phyloP scores from a whole-genome alignment of 2,113 vertebrate species.

The Jacana jacana region DNA sequence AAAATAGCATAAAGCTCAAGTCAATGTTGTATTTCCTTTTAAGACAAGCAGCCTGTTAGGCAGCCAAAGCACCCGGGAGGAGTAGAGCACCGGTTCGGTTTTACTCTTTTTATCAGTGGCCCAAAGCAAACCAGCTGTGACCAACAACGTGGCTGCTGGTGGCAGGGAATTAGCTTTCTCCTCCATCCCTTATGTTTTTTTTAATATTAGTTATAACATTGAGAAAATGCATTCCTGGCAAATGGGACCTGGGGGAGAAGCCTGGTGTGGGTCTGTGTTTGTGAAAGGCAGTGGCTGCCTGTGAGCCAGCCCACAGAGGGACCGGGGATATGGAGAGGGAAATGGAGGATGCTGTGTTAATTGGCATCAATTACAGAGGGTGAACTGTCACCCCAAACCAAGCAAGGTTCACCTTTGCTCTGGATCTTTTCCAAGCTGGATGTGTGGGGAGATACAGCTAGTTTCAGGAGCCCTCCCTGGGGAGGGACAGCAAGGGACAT shows the following conservation, averaged over 20 bases:
- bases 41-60: not conserved
- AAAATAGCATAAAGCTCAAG: not conserved
- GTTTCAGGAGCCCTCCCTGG: not conserved
- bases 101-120: not conserved
- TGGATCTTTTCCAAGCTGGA: not conserved
- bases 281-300: not conserved
- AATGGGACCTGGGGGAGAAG: not conserved
- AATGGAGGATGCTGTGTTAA: not conserved
- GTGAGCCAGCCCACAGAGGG: not conserved
- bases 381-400: not conserved
- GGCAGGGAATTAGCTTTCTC: not conserved
- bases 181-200: not conserved
- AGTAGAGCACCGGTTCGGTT: not conserved
- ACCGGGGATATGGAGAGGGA: not conserved
- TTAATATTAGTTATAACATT: not conserved
- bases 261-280: not conserved
- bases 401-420: not conserved
- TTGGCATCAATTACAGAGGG: not conserved
- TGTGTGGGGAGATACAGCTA: accelerated
- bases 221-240: not conserved
- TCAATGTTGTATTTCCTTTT: not conserved
- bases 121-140: not conserved
- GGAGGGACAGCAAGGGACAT: not conserved
- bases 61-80: not conserved
- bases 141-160: not conserved